Evolutionary conservation across 2,113 vertebrate species (phyloP).

Genomic region (Mus musculus): GRCm39 chr12:91298501-91299000

Average conservation of each 20-base stretch:
- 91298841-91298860: conserved; percentile 23
- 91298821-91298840: conserved; percentile 21
- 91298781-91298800: not conserved
- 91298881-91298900: not conserved
- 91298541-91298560: not conserved
- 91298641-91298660: not conserved
- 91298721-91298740: not conserved
- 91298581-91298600: not conserved
- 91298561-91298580: too few relatives aligned
- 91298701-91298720: not conserved
- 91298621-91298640: not conserved
- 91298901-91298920: not conserved
- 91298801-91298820: conserved; percentile 38
- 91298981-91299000: not conserved
- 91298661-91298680: conserved; percentile 16
- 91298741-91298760: conserved; percentile 17
- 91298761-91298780: conserved; percentile 26
- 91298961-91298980: not conserved
- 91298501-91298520: too few relatives aligned
- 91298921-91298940: not conserved
- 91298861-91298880: conserved; percentile 6
- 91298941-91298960: not conserved
- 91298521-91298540: too few relatives aligned
- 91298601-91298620: not conserved
- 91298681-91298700: not conserved